phyloP scores from a whole-genome alignment of 2,888 invertebrate genomes.

The Spisula solida region DNA sequence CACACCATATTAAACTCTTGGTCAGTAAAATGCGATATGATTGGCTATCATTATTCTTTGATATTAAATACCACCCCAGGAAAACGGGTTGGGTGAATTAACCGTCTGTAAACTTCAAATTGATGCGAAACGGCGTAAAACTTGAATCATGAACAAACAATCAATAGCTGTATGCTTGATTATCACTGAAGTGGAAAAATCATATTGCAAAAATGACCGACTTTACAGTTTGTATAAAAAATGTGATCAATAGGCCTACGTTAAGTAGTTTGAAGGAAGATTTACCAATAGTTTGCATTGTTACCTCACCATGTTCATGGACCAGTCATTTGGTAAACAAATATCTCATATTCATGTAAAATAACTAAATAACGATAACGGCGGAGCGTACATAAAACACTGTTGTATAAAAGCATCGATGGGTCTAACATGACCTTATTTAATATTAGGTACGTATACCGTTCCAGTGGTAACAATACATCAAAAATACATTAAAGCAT shows the following conservation, averaged over 20 bases:
- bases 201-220: neutral
- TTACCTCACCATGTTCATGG: neutral
- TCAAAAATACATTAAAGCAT: no score
- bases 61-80: no score
- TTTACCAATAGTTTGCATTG: constrained; percentile 14
- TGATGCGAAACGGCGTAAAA: no score
- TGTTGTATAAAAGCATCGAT: neutral
- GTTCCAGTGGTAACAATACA: neutral
- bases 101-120: no score
- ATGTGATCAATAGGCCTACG: neutral
- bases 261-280: neutral
- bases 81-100: no score
- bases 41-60: no score
- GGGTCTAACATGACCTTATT: neutral
- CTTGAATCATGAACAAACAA: no score
- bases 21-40: no score
- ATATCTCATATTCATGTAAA: constrained; percentile 15
- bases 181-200: no score
- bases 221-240: neutral
- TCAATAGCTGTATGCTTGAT: no score
- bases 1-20: no score
- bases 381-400: neutral
- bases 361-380: constrained; percentile 27
- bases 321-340: constrained; percentile 32
- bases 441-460: neutral